Conservation (phyloP, 2,797 vertebrate genomes). For the Sebastes reedi region DNA sequence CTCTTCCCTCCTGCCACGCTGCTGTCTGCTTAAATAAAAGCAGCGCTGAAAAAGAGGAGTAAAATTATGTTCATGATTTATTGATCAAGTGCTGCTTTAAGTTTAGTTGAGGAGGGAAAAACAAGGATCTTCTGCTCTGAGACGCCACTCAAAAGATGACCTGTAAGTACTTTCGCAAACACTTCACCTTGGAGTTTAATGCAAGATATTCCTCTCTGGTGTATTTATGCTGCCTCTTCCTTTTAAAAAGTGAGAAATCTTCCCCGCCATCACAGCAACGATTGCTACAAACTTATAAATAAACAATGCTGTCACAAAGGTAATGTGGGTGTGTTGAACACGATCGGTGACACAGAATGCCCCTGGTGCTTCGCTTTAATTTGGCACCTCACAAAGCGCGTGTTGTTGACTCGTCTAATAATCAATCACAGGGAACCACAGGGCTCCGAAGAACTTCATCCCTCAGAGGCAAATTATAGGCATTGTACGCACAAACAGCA, state of each 20-base stretch:
- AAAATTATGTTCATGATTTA: conserved; percentile 18
- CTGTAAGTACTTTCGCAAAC: not conserved
- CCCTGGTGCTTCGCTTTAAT: conserved; percentile 26
- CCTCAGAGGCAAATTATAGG: conserved; percentile 19
- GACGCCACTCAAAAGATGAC: not conserved
- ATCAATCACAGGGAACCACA: conserved; percentile 42
- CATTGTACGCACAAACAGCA: not conserved
- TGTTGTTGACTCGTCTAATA: conserved; percentile 8
- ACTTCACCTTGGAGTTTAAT: conserved; percentile 29
- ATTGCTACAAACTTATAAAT: conserved; percentile 9
- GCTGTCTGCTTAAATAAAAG: conserved; percentile 28
- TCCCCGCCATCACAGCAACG: not conserved
- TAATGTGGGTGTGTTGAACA: not conserved
- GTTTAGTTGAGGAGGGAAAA: not conserved
- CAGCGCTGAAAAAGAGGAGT: not conserved
- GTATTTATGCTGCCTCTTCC: not conserved
- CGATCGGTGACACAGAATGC: conserved; percentile 17
- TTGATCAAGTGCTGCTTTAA: conserved; percentile 24
- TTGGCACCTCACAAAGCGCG: not conserved
- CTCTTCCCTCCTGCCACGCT: not conserved
- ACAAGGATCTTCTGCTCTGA: not conserved
- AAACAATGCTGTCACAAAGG: conserved; percentile 4
- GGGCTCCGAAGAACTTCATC: not conserved
- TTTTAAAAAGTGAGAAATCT: not conserved
- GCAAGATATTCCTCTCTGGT: not conserved